Evolutionary conservation across 2,797 vertebrate species (phyloP).

Genomic region (Myioborus melanocephalus): DNA sequence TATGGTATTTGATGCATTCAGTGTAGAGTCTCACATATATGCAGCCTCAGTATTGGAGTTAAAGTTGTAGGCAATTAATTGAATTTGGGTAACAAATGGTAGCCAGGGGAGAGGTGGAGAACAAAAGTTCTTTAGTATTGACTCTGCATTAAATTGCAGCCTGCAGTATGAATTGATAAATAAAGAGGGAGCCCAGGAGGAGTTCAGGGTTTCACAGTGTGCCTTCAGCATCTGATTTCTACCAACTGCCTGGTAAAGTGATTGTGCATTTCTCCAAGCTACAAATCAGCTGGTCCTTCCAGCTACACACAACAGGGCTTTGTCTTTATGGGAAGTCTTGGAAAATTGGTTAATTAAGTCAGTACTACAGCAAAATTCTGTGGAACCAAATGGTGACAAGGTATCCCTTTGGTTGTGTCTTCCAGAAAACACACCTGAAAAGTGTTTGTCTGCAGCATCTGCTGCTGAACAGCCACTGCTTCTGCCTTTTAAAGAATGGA

Average conservation of each 20-base stretch:
- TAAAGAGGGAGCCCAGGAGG: not conserved
- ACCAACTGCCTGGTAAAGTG: not conserved
- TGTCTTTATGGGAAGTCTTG: not conserved
- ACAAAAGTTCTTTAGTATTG: not conserved
- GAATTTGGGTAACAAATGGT: not conserved
- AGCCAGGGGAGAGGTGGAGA: not conserved
- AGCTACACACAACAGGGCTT: not conserved
- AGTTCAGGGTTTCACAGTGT: not conserved
- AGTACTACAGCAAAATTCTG: not conserved
- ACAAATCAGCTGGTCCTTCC: not conserved
- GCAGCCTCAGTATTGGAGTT: not conserved
- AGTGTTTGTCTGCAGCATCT: constrained; percentile 62
- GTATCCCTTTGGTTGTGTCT: constrained; percentile 52
- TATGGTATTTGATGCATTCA: not conserved
- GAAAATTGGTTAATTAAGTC: not conserved
- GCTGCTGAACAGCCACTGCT: constrained; percentile 70
- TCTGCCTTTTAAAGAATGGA: constrained; percentile 70
- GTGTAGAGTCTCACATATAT: not conserved
- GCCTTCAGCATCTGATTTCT: not conserved
- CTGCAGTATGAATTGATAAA: not conserved
- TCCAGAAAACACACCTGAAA: constrained; percentile 76
- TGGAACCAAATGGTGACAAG: not conserved
- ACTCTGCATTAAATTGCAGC: not conserved
- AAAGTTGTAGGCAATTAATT: not conserved
- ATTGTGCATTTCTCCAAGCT: not conserved